Base-by-base conservation (phyloP, 2,888 invertebrate genomes). In the Rhodophaea formosa region DNA sequence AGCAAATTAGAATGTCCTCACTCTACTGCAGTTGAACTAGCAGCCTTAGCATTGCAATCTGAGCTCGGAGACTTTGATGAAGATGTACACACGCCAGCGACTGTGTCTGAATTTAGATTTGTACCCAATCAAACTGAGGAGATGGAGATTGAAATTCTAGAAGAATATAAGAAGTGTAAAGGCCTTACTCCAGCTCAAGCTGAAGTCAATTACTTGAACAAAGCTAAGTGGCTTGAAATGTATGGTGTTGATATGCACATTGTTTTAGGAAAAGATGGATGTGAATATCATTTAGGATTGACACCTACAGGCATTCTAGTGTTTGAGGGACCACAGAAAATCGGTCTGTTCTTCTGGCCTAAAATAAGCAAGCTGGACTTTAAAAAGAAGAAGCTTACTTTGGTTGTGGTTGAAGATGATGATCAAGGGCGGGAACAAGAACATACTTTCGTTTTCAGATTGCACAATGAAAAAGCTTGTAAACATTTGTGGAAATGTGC, bases 401-500 rank as follows among this genome's bases (percentile, higher is more conserved):
- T 99, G 57, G 96, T 99, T 49, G 99, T 99, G 3, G 98, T 99
- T 8, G 99, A 99, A 86, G 99, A 99, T 83, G 99, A 99, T 79
- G 99, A 99, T 80, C 97, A 98, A 83, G 98, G 98, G 0, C 93
- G 95, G 53, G 98, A 99, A 84, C 98, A 99, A 79, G 98, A 99
- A 80, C 99, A 99, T 86, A 99, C 99, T 0, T 99, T 99, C 85
- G 98, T 99, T 5, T 99, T 99, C 86, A 93, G 97, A 59, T 91
- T 99, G 68, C 96, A 97, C 69, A 99, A 98, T 81, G 98, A 99
- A 82, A 99, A 99, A 84, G 99, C 99, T 1, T 98, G 99, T 83
- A 99, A 99, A 85, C 99, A 99, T 89, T 92, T 99, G 65, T 99
- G 99, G 99, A 99, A 99, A 88, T 99, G 99, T 92, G 99, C 99